A percentile compares a stretch with the other conserved stretches of the same genome.
Evolutionary conservation across 2,888 invertebrate species (phyloP).

Genomic region (Sarcophaga caerulescens): DNA sequence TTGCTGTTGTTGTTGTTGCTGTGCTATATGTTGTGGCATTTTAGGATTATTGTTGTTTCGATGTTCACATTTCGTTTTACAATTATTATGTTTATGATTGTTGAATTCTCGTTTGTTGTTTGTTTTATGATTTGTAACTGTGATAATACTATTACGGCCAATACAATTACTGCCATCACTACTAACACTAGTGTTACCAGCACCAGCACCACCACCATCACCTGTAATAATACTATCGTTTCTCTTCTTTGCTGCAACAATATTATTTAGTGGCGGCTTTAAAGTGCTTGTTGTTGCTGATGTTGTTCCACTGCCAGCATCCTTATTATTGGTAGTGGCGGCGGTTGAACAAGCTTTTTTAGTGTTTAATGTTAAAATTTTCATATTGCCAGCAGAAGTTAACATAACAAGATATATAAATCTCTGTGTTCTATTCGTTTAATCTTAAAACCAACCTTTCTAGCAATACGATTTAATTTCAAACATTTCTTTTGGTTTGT

Average conservation of each 20-base stretch:
- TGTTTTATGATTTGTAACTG: constrained; percentile 43
- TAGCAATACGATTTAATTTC: background rate
- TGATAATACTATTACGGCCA: background rate
- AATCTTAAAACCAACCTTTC: too few species aligned
- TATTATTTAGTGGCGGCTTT: constrained; percentile 54
- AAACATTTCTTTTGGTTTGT: constrained; percentile 9
- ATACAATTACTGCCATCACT: constrained; percentile 9
- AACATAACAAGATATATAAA: constrained; percentile 61
- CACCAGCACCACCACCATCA: background rate
- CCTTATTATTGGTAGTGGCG: background rate
- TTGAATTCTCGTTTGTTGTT: constrained; percentile 55
- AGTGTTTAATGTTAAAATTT: constrained; percentile 74
- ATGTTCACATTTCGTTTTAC: constrained; percentile 58
- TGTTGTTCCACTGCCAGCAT: constrained; percentile 33
- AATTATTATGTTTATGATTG: constrained; percentile 66
- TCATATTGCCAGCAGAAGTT: constrained; percentile 72
- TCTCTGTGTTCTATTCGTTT: background rate
- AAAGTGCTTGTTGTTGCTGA: constrained; percentile 51
- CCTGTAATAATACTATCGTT: background rate
- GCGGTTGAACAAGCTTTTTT: constrained; percentile 39
- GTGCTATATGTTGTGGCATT: constrained; percentile 61
- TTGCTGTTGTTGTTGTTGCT: constrained; percentile 48
- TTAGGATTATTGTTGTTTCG: constrained; percentile 47
- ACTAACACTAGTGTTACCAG: background rate
- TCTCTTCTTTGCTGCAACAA: constrained; percentile 1